Base-by-base conservation (phyloP, 1,140 invertebrate genomes). In the Liolophura sinensis region DNA sequence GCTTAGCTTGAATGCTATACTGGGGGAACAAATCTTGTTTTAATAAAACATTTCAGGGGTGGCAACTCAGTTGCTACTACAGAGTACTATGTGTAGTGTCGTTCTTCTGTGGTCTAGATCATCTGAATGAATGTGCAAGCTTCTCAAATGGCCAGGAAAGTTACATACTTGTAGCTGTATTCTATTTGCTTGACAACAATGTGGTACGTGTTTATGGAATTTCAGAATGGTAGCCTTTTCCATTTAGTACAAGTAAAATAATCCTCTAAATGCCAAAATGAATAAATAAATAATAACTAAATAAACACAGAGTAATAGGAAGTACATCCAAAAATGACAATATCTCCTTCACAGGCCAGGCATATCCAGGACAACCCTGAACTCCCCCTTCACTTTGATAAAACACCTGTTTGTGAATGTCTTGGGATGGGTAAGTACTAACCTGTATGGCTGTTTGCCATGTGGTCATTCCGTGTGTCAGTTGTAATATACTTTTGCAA, bases 341-440 rank as follows among this genome's bases (percentile, higher is more conserved):
- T 54, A 47, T 31, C 15, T 59, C 20, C 49, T 60, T 7, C 27
- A 24, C 24, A 20, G 68, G 56, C 14, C 65, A 77, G 75, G 68
- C 70, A 14, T 47, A 12, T 48, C 60, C 14, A 12, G 18, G 60
- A 60, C 1, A 62, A 58, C 25, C 66, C 74, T n/a, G 62, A 73
- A 50, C 40, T 65, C 20, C 75, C 75, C 0, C 63, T 62, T 40
- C 60, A 68, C 22, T 72, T 77, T 55, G 56, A 70, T 22, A 55
- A 73, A 1, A 69, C 64, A n/a, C 76, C 76, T 20, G 64, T 74
- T 12, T 78, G 75, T 50, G 50, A 71, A n/a, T 78, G 76, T 71
- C 46, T 78, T 47, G 78, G 78, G 49, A 72, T 77, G 67, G 78
- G 78, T 79, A 73, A 72, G 65, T 40, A 11, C 18, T 48, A 20